Evolutionary conservation across 2,113 vertebrate genomes (phyloP), one percentile per base, ranked within the genome.

Genomic region (Piprites chloris): DNA sequence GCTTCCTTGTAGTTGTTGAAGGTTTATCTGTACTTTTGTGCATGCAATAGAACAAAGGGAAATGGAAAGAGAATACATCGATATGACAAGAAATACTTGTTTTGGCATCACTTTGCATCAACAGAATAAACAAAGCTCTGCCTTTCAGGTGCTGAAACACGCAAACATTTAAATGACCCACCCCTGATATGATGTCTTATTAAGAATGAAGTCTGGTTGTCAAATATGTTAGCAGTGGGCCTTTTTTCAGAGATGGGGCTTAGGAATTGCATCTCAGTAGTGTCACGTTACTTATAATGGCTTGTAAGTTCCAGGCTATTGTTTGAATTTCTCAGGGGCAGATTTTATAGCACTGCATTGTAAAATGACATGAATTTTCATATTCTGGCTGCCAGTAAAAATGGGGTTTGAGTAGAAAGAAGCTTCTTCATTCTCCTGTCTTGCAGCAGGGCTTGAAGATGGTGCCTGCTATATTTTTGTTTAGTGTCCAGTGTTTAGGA

Each of bases 251-350:
- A 46, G 20, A 14, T 20, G 20, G 17, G 16, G 19, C 9, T 56
- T 76, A 52, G 10, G 37, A 52, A 42, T 8, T 73, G 50, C 39
- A 13, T 78, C 53, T 83, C 63, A 28, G 49, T 52, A 44, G 9
- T 68, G 53, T 35, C n/a, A 7, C 0, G 0, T 74, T 66, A 33
- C 27, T 77, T 52, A 14, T 2, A 78, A 68, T 5, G 12, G 32
- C 41, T 77, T 74, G 41, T 71, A 74, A 92, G 65, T 53, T 47
- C 42, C 32, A 78, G 37, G 27, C 33, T 26, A 5, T 63, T 68
- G 46, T 53, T 71, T 88, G n/a, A 30, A 67, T 92, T 90, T 77
- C 41, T 65, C 46, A 65, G 35, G 42, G 14, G 14, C 50, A 35
- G 42, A 17, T 75, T 90, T 74, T 75, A 6, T 37, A 22, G 9